These are phyloP conservation scores for Sebastes miniatus DNA, from an alignment of 2,797 vertebrate genomes.

Conservation along the genomic window DNA sequence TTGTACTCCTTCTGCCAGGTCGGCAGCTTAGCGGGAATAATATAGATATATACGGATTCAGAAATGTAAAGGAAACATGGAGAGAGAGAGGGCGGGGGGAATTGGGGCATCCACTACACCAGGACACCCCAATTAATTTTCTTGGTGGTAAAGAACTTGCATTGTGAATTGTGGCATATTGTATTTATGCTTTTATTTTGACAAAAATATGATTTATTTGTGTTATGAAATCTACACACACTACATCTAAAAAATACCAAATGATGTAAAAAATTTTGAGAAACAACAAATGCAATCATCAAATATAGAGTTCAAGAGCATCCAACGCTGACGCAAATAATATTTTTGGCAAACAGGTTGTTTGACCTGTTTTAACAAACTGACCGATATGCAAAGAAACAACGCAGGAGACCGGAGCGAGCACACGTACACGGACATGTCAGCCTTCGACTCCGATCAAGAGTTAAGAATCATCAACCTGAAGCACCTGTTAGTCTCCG, in stretches of 20 bases:
- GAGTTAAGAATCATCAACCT: conserved; percentile 53
- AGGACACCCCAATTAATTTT: background rate
- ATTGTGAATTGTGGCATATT: background rate
- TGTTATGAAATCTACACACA: background rate
- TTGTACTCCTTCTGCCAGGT: too few species aligned
- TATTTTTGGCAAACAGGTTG: background rate
- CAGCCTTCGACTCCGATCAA: conserved; percentile 21
- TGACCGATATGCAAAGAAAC: background rate
- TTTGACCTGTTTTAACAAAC: background rate
- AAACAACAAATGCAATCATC: background rate
- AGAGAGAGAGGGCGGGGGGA: background rate
- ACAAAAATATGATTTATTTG: background rate
- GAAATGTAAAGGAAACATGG: background rate
- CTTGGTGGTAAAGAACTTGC: background rate
- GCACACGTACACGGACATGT: background rate
- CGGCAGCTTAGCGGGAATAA: too few species aligned
- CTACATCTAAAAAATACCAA: background rate
- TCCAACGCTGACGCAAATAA: background rate
- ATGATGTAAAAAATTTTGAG: background rate
- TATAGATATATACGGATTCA: too few species aligned
- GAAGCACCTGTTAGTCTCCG: conserved; percentile 58
- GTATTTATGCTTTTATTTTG: background rate
- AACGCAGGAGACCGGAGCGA: background rate
- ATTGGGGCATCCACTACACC: background rate
- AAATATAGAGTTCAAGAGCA: background rate